A percentile compares a stretch with the other conserved stretches of the same genome.
Conservation (phyloP, 2,888 invertebrate species). For the Sarcophaga carnaria region DNA sequence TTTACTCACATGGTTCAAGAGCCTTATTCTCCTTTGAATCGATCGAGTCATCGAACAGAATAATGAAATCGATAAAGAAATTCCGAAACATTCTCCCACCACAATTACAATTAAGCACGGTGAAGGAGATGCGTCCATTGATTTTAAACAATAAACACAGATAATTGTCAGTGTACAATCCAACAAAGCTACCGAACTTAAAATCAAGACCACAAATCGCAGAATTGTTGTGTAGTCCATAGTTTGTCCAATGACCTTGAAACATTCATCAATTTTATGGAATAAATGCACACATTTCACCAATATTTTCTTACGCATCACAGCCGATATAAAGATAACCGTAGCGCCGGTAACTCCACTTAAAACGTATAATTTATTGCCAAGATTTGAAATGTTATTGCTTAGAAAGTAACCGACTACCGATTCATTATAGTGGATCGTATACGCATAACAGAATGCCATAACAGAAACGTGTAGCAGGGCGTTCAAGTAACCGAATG, state of each 20-base stretch:
- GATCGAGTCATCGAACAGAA: conserved; percentile 63
- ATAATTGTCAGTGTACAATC: conserved; percentile 43
- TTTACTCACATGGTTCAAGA: conserved; percentile 69
- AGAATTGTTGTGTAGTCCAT: conserved; percentile 65
- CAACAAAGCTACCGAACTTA: conserved; percentile 33
- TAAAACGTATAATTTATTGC: conserved; percentile 57
- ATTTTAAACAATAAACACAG: conserved; percentile 53
- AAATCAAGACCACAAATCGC: conserved; percentile 23
- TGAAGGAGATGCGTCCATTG: conserved; percentile 69
- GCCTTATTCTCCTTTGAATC: conserved; percentile 53
- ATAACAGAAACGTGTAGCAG: conserved; percentile 41
- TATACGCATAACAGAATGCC: conserved; percentile 55
- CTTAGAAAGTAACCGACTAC: conserved; percentile 70
- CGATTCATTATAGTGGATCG: conserved; percentile 63
- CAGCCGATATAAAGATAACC: conserved; percentile 55
- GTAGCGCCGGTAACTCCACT: conserved; percentile 54
- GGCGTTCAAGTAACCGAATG: conserved; percentile 60
- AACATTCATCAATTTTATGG: conserved; percentile 44
- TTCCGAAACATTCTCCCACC: conserved; percentile 60
- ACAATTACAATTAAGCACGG: conserved; percentile 54
- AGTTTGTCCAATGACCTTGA: conserved; percentile 15
- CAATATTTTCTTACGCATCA: conserved; percentile 53
- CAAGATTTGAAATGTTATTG: conserved; percentile 65
- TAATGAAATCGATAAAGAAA: conserved; percentile 57
- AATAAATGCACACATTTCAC: conserved; percentile 59